Base-by-base conservation (phyloP, 2,888 invertebrate genomes). In the Hydropsyche betteni region DNA sequence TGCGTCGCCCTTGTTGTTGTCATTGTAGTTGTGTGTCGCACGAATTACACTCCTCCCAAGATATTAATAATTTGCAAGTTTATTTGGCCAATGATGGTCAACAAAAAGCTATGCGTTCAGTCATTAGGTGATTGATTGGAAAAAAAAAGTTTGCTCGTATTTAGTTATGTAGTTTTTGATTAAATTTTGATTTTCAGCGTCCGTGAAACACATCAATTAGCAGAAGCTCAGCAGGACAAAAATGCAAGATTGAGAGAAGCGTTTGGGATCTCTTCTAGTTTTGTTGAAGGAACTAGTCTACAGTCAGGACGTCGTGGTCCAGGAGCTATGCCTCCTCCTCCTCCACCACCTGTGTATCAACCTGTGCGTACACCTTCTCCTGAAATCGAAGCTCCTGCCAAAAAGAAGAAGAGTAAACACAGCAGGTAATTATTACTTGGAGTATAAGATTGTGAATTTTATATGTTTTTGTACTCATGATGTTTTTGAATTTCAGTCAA, bases 141-240 rank as follows among this genome's bases (percentile, higher is more conserved):
- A 53, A 14, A 34, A 12, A 44, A n/a, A 83, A 55, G 36, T 61
- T 52, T 16, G 38, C 6, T 64, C 24, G 24, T 58, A 10, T 53
- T 53, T 24, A 58, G 16, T 6, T 16, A 24, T 58, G 8, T 16
- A 7, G 8, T 24, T 16, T 58, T 7, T 24, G 3, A 10, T 69
- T n/a, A 69, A 14, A 10, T 69, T 81, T 77, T 79, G 78, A 79
- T 74, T 83, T 84, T 10, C 87, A 96, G 96, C 86, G 96, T 96
- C 78, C 94, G 94, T 78, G 98, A 97, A 84, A 97, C 97, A 68
- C 98, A 99, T 88, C 96, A 97, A 85, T 92, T 97, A 80, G 98
- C 98, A 0, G 96, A 96, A 84, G 97, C 98, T 34, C 97, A 97
- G 84, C 94, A 95, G 82, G 95, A 96, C 85, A 98, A 98, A 86